Evolutionary conservation across 2,888 invertebrate genomes (phyloP), one percentile per base, ranked within the genome.

Genomic region (Tillus elongatus): DNA sequence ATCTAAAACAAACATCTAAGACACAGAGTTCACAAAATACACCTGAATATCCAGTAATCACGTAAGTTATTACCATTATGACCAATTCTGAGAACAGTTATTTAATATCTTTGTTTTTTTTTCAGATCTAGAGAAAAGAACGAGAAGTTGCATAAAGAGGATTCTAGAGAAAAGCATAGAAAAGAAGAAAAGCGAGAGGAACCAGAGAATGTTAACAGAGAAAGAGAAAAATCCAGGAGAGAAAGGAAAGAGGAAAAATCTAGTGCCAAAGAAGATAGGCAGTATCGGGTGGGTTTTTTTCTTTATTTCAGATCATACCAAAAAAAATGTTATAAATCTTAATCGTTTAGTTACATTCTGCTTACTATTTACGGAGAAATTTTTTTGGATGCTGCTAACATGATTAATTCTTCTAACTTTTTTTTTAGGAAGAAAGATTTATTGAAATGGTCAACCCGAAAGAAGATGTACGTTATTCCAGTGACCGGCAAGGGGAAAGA

Each of bases 151-250:
- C 42, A 52, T 34, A 64, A 61, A 47, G 59, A 63, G 1, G 71
- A 72, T 37, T 47, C 53, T 1, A 68, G 69, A 47, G 72, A 72
- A 12, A 72, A 72, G 49, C 60, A 68, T 39, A 67, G 70, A 49
- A 71, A 72, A 47, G 75, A 75, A 12, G 73, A 73, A 37, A 60
- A 66, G 39, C 66, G 70, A 40, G 68, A 72, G 6, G 72, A 72
- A 15, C 15, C 66, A 68, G 24, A 19, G n/a, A 81, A 79, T 36
- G 71, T 74, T 49, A 74, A 66, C 49, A 74, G 78, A 54, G 81
- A 79, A 49, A 71, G 77, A 46, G 69, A 69, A 19, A 68, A 72
- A 62, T 67, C 6, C 6, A 19, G 63, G 44, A 69, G 74, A 57
- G 73, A 77, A 30, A 66, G 71, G 50, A 74, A 75, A 39, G 66